Base-by-base conservation (phyloP, 2,888 invertebrate genomes). In the Acanthacorydalis orientalis region DNA sequence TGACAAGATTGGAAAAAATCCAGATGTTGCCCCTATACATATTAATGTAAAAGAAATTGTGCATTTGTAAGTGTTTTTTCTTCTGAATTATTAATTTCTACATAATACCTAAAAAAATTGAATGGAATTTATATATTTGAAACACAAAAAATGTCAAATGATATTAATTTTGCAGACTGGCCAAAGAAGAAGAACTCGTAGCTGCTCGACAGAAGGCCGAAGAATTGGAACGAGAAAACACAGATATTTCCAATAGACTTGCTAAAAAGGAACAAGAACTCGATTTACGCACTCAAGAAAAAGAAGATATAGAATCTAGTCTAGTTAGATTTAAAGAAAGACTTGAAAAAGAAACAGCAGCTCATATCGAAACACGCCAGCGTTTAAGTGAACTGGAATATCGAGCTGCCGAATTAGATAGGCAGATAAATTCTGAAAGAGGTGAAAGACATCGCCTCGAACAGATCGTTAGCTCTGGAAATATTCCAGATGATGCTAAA, bases 401-500 rank as follows among this genome's bases (percentile, higher is more conserved):
- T 54, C 55, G 61, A 43, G 62, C 63, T 8, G 60, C 65, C 4
- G 69, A 69, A 50, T 57, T 73, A 49, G 73, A 73, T 53, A 60
- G 72, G 31, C 73, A 77, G 70, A 65, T 88, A 31, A 78, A 74
- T 52, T 83, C 80, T 59, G 87, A 88, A 62, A 75, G 87, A 55
- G 77, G 80, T 15, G 91, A 92, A 62, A 70, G 90, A 49, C 75
- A 79, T 52, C 78, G 90, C 49, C 72, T 89, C 51, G 90, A 92
- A 63, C 80, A 86, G 57, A 73, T 91, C 56, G 86, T 91, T 53
- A 87, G 82, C 54, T 88, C 88, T 55, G 92, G 92, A 53, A 89
- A 87, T 68, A 79, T 92, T 60, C 91, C 92, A 7, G 92, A 93
- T 62, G 93, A 93, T 63, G 88, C 91, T 31, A 93, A 92, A 73